Conservation (phyloP, 2,113 vertebrate species). For the Melanotaenia duboulayi region DNA sequence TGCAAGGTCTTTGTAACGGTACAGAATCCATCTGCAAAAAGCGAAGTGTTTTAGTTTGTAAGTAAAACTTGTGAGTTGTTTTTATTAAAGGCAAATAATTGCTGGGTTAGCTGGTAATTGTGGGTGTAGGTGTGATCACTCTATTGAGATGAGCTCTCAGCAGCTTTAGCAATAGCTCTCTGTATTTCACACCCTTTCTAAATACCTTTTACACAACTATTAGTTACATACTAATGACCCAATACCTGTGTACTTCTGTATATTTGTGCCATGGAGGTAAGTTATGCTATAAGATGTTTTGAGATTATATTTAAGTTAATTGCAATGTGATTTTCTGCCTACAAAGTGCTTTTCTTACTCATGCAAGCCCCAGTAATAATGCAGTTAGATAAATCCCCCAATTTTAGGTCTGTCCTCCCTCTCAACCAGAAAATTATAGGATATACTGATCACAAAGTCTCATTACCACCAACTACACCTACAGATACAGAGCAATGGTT, state of each 20-base stretch:
- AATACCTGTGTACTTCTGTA: not conserved
- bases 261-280: not conserved
- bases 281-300: not conserved
- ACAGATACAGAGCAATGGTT: conserved; percentile 18
- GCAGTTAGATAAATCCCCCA: not conserved
- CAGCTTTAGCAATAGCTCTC: conserved; percentile 22
- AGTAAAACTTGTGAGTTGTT: conserved; percentile 29
- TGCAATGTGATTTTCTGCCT: conserved; percentile 4
- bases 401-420: not conserved
- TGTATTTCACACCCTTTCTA: conserved; percentile 32
- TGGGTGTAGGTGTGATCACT: not conserved
- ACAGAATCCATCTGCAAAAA: conserved; percentile 15
- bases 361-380: not conserved
- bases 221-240: not conserved
- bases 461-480: conserved; percentile 46
- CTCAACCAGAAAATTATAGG: conserved; percentile 49
- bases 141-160: too few species aligned
- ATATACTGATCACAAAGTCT: conserved; percentile 35
- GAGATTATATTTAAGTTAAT: not conserved
- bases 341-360: not conserved
- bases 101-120: not conserved
- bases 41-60: conserved; percentile 12
- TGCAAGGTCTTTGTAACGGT: not conserved
- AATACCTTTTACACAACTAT: not conserved
- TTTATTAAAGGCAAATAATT: conserved; percentile 23